Percentiles rank a stretch among this genome's conserved stretches.
Conservation (phyloP, 1,140 invertebrate genomes). For the Calephelis nemesis region DNA sequence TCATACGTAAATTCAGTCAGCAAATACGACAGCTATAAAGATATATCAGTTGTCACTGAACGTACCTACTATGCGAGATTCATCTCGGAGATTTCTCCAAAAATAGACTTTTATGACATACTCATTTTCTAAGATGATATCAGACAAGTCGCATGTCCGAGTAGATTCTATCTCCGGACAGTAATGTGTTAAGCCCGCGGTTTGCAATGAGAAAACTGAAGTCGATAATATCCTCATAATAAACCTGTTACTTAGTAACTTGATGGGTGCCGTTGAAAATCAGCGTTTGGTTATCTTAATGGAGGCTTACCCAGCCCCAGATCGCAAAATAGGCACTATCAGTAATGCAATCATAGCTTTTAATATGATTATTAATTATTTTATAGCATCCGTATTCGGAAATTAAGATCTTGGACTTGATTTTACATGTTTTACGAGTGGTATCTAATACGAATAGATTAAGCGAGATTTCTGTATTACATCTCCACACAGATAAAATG, state of each 20-base stretch:
- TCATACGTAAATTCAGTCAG: no score
- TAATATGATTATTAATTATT: constrained; percentile 20
- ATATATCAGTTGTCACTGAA: no score
- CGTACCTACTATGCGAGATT: background rate
- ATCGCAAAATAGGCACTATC: constrained; percentile 13
- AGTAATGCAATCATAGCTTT: constrained; percentile 7
- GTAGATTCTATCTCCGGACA: background rate
- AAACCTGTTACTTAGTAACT: constrained; percentile 7
- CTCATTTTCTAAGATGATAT: constrained; percentile 12
- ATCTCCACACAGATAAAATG: background rate
- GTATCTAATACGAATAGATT: background rate
- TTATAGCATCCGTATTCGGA: background rate
- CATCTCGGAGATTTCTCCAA: background rate
- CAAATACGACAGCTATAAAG: no score
- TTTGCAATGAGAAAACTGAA: constrained; percentile 12
- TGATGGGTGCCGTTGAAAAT: constrained; percentile 16
- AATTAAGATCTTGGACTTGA: constrained; percentile 5
- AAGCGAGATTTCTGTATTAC: background rate
- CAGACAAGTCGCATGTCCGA: constrained; percentile 3
- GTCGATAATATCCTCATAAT: constrained; percentile 10
- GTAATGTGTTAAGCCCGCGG: constrained; percentile 2
- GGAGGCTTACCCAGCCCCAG: constrained; percentile 2
- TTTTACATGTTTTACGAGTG: background rate
- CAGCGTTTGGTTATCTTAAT: constrained; percentile 16
- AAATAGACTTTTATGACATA: constrained; percentile 7